Base-by-base conservation (phyloP, 2,888 invertebrate genomes). In the Stramonita haemastoma region DNA sequence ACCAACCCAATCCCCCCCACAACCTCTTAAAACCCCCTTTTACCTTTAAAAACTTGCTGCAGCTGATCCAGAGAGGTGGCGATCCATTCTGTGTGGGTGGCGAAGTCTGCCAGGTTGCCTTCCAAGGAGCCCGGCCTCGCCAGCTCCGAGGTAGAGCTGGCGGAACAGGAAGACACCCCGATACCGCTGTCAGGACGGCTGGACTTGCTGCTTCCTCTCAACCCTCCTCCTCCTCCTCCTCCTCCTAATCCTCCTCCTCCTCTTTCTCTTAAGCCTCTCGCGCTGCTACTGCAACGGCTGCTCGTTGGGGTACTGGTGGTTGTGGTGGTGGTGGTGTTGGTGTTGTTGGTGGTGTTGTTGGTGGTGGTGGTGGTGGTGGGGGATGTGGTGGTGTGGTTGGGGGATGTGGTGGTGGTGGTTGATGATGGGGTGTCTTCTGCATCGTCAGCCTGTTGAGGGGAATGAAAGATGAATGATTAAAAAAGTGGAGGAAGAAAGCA, bases 41-140 rank as follows among this genome's bases (percentile, higher is more conserved):
- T 90, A 94, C 94, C 92, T 93, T 92, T 29, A 92, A n/a, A 91
- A n/a, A 94, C 92, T 79, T 91, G 92, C n/a, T 93, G 93, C n/a
- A 93, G 88, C 92, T 93, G 92, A 87, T 93, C 93, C 34, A 93
- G 91, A 77, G 93, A 93, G 87, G 92, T 92, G 26, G 93, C 92
- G 17, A 92, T 90, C 89, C 93, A 92, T 17, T 93, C 92, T n/a
- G 93, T 92, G 84, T 93, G 92, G 13, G 89, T 77, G 11, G 89
- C 87, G 6, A 89, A 84, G 66, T 92, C 92, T n/a, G 92, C 91
- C 1, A 79, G 79, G 79, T 79, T 32, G 29, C 79, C 79, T 22
- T 83, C 81, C 26, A 92, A 91, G 57, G 91, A 90, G 36, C 93
- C 93, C 60, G 93, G 92, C 19, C 93, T 90, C 0, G 91, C 91